Conservation (phyloP, 2,797 vertebrate genomes). For the Melanogrammus aeglefinus region DNA sequence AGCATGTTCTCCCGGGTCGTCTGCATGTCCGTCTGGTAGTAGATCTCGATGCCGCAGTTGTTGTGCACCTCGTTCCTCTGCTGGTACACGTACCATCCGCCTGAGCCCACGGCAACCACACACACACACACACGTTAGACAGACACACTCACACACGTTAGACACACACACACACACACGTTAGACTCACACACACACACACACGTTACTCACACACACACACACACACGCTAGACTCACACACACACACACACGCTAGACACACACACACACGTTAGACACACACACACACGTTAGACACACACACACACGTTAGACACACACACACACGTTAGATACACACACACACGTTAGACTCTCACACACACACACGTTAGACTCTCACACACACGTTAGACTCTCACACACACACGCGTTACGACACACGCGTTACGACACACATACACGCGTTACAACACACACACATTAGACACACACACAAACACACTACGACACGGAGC, state of each 20-base stretch:
- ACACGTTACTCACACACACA: neutral
- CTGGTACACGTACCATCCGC: constrained; percentile 98
- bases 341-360: neutral
- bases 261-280: no score
- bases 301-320: neutral
- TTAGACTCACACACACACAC: constrained; percentile 2
- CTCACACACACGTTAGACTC: no score
- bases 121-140: no score
- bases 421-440: no score
- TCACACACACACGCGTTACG: no score
- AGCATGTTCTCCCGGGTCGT: constrained; percentile 97
- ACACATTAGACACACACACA: no score
- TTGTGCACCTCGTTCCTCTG: constrained; percentile 98
- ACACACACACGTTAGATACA: neutral
- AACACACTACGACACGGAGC: no score
- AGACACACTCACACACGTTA: no score
- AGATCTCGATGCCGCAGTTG: constrained; percentile 96
- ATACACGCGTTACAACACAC: no score
- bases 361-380: no score
- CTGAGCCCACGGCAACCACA: constrained; percentile 63
- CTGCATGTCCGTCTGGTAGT: constrained; percentile 99
- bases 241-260: no score
- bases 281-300: neutral
- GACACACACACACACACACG: neutral
- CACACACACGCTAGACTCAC: no score